A percentile compares a stretch with the other conserved stretches of the same genome.
phyloP scores from a whole-genome alignment of 2,797 vertebrate species.

The Lagothrix lagotricha region DNA sequence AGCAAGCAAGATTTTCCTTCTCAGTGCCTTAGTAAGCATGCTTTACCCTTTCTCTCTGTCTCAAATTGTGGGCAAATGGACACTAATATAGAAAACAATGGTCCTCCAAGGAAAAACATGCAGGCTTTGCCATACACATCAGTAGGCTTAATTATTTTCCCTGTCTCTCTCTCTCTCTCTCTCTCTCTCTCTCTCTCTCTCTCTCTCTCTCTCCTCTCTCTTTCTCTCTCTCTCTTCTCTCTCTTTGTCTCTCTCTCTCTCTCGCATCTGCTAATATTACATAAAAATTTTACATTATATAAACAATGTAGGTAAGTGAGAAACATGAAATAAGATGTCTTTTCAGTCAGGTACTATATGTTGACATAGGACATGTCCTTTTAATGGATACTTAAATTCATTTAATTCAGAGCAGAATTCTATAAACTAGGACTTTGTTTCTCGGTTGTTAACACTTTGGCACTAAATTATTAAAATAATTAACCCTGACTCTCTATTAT shows the following conservation, averaged over 20 bases:
- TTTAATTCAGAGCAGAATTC: not conserved
- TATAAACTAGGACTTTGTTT: not conserved
- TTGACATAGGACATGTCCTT: not conserved
- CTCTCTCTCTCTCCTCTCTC: not conserved
- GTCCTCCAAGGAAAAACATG: not conserved
- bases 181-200: not conserved
- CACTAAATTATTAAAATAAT: conserved; percentile 10
- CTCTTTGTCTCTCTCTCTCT: not conserved
- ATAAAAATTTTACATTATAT: not conserved
- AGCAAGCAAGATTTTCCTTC: not conserved
- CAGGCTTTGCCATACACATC: not conserved
- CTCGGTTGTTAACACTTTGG: not conserved
- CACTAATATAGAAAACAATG: not conserved
- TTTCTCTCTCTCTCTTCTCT: not conserved
- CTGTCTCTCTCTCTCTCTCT: too few species aligned
- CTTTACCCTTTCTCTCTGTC: not conserved
- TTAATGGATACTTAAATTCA: not conserved
- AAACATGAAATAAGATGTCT: not conserved
- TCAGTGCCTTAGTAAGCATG: not conserved
- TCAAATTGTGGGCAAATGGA: not conserved
- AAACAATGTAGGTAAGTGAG: not conserved
- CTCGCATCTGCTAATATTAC: not conserved
- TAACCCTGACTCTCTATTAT: not conserved
- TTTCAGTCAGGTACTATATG: not conserved
- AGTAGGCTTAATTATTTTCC: not conserved